Evolutionary conservation across 2,113 vertebrate genomes (phyloP).

Genomic region (Heliornis fulica): DNA sequence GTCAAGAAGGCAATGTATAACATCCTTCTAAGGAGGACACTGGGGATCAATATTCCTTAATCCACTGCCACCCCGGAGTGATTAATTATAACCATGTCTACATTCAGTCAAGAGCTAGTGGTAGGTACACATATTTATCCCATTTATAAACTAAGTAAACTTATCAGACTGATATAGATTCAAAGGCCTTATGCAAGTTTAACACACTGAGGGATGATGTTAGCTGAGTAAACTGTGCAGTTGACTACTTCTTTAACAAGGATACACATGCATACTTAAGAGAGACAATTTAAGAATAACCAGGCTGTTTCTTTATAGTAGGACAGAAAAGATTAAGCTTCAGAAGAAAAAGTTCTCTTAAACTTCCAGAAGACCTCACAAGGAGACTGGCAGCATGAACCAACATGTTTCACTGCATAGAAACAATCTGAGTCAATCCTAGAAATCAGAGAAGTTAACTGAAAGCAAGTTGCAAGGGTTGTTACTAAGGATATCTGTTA

Average conservation of each 20-base stretch:
- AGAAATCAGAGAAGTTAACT: background rate
- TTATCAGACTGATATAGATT: background rate
- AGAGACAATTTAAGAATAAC: background rate
- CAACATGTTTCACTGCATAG: background rate
- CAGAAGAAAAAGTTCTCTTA: background rate
- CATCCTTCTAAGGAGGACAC: background rate
- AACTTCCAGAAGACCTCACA: background rate
- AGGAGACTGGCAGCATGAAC: background rate
- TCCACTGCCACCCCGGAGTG: background rate
- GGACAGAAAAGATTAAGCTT: background rate
- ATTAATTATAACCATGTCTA: slow-evolving; percentile 4
- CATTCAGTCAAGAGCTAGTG: background rate
- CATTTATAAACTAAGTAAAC: slow-evolving; percentile 14
- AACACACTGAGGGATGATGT: background rate
- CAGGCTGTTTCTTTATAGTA: background rate
- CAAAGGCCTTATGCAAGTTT: background rate
- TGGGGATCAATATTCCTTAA: slow-evolving; percentile 31
- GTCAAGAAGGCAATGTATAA: background rate
- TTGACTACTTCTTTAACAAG: background rate
- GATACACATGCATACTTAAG: background rate
- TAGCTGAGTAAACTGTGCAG: background rate
- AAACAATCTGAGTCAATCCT: background rate
- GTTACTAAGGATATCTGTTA: background rate
- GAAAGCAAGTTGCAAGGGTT: background rate
- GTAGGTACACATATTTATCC: slow-evolving; percentile 15